Base-by-base conservation (phyloP, 2,888 invertebrate genomes). In the Capitulum mitella region DNA sequence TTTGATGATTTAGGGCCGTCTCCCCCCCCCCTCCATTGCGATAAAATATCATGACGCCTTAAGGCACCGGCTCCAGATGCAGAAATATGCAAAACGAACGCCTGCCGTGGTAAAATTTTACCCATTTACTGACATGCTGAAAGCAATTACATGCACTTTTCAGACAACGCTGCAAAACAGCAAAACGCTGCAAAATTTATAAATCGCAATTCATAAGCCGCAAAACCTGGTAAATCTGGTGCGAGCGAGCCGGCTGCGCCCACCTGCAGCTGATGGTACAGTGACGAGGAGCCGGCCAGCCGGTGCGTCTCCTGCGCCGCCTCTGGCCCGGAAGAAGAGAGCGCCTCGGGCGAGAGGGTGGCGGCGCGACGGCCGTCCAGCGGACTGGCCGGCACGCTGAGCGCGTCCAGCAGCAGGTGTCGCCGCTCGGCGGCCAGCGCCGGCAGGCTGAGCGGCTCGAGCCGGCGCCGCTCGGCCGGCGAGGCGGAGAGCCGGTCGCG, bases 371-470 rank as follows among this genome's bases (percentile, higher is more conserved):
- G 70, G 8, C 26, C 22, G 70, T 40, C 70, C 29, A 70, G 22
- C 70, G 70, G 70, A 12, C 70, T 70, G 70, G 70, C 37, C 37
- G 70, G 70, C 70, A 70, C 70, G 26, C 70, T 70, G 40, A 70
- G 70, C 70, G 70, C 70, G 40, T 70, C 70, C 22, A 70, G 70
- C 70, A 70, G 70, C 70, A 70, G 37, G 37, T 70, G 70, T 8
- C 70, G 70, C 40, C 70, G 37, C 70, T 70, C 70, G 40, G 37
- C 40, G 26, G 70, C 40, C 37, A 70, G 19, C 26, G 37, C 37
- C 29, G 70, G 70, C 22, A 70, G 40, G 19, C 26, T 6, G 10
- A 70, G 70, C 70, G 70, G 70, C 70, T 70, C 70, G 26, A 70
- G 70, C 22, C 37, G 70, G 19, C 70, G 70, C 40, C 70, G 70